Percentiles rank a stretch among this genome's conserved stretches.
phyloP scores from a whole-genome alignment of 2,113 vertebrate genomes.

The Chionomys nivalis region DNA sequence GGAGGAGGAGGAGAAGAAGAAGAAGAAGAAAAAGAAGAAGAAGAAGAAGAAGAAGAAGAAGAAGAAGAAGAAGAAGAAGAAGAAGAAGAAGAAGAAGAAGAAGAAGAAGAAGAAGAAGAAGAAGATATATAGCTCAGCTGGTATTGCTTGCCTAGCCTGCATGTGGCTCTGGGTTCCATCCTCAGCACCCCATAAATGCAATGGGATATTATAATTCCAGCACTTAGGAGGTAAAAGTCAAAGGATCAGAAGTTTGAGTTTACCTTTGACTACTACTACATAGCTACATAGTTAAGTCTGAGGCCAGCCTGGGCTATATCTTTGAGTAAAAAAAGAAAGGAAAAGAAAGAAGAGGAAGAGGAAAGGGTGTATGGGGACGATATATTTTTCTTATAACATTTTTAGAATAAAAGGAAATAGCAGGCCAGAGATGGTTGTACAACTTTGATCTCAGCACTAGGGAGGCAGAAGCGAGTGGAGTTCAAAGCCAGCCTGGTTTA shows the following conservation, averaged over 20 bases:
- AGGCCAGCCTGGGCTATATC: not conserved
- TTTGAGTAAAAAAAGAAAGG: no score
- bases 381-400: not conserved
- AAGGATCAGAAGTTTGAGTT: not conserved
- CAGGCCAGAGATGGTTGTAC: not conserved
- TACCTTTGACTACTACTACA: not conserved
- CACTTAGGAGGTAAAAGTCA: not conserved
- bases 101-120: no score
- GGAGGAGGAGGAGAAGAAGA: no score
- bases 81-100: no score
- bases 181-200: not conserved
- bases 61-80: no score
- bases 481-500: not conserved
- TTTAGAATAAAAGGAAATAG: not conserved
- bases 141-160: not conserved
- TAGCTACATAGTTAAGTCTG: not conserved
- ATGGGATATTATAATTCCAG: not conserved
- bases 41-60: no score
- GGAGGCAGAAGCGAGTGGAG: not conserved
- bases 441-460: no score
- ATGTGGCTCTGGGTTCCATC: not conserved
- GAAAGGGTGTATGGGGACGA: accelerated
- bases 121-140: not conserved
- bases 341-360: not conserved
- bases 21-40: no score